A percentile compares a stretch with the other conserved stretches of the same genome.
These are phyloP conservation scores for Neosilurus mollespiculum DNA, from an alignment of 2,797 vertebrate species.

Conservation along the genomic window DNA sequence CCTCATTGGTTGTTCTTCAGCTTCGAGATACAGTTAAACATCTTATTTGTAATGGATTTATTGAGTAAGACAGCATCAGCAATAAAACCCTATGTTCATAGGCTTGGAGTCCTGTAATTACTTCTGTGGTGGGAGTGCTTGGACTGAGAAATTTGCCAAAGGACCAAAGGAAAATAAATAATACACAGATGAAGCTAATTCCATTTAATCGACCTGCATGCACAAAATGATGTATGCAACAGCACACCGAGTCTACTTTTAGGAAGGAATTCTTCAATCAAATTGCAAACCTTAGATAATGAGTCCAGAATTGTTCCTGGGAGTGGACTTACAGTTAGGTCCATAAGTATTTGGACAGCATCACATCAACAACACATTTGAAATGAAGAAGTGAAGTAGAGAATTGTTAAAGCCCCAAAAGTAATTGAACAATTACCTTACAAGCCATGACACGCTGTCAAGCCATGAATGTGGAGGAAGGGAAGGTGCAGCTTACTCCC, in stretches of 20 bases:
- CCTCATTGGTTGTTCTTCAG: neutral
- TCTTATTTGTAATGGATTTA: neutral
- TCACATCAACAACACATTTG: too few species aligned
- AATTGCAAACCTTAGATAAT: neutral
- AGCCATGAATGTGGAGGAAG: too few species aligned
- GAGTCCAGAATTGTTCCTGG: neutral
- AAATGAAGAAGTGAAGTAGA: too few species aligned
- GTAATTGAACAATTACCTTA: too few species aligned
- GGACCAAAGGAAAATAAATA: neutral
- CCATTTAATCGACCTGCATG: neutral
- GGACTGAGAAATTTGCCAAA: neutral
- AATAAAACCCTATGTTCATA: neutral
- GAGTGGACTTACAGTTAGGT: neutral
- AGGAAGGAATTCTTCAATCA: neutral
- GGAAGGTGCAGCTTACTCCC: too few species aligned
- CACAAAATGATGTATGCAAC: neutral
- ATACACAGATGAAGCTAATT: neutral
- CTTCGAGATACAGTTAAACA: neutral
- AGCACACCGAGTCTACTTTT: neutral
- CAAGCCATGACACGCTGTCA: too few species aligned
- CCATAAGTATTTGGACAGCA: neutral
- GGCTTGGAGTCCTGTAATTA: neutral
- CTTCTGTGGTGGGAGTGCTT: neutral
- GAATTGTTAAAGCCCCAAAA: too few species aligned
- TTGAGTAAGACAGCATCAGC: neutral